phyloP scores from a whole-genome alignment of 64 coral and sea anemone species.

The Platygyra sinensis region DNA sequence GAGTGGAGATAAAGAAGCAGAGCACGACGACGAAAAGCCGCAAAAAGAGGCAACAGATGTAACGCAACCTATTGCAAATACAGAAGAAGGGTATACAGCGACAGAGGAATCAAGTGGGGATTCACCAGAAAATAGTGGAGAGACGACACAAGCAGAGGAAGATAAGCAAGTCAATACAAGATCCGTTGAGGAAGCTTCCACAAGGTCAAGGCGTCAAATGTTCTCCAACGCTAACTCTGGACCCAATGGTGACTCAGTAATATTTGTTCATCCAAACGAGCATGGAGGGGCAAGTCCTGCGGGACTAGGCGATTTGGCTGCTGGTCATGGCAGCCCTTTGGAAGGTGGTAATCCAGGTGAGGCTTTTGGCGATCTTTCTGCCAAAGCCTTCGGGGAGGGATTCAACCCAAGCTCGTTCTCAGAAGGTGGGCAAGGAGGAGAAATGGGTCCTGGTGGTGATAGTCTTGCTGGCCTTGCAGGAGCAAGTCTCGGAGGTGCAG shows the following conservation, averaged over 20 bases:
- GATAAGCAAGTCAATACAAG: conserved; percentile 70
- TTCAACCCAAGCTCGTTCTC: conserved; percentile 53
- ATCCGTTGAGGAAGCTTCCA: conserved; percentile 43
- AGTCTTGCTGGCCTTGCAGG: conserved; percentile 60
- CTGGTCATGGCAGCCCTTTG: conserved; percentile 62
- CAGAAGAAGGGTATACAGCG: background rate
- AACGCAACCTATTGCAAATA: background rate
- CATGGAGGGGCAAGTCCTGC: conserved; percentile 48
- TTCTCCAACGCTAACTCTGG: conserved; percentile 97
- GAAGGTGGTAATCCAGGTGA: conserved; percentile 67
- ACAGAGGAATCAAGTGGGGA: background rate
- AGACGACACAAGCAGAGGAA: background rate
- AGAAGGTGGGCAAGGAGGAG: conserved; percentile 26
- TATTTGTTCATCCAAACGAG: conserved; percentile 92
- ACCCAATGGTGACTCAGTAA: conserved; percentile 94
- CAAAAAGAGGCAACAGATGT: background rate
- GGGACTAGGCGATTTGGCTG: conserved; percentile 65
- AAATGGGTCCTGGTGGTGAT: conserved; percentile 37
- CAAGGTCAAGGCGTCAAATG: conserved; percentile 72
- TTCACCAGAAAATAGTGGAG: background rate
- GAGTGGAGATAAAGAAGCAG: conserved; percentile 9
- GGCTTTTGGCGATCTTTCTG: conserved; percentile 69
- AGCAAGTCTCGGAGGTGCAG: conserved; percentile 52
- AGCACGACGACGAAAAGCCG: background rate
- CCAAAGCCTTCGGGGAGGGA: conserved; percentile 79